Evolutionary conservation across 2,113 vertebrate genomes (phyloP).

Genomic region (Cyrtonyx montezumae): DNA sequence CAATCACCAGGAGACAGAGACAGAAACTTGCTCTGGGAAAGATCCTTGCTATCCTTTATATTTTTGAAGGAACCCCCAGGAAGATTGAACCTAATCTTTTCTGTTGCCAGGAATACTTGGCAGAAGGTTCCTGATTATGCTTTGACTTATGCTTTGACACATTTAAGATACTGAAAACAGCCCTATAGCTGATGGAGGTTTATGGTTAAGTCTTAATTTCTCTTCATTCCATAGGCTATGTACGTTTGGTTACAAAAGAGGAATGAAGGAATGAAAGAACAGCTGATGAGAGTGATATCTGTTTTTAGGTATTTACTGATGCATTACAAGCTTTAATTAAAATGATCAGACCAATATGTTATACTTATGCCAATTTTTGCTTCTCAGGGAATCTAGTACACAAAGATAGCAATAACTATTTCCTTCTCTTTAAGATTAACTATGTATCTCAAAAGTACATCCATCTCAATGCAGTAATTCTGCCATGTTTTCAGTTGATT

Average conservation of each 20-base stretch:
- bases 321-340: conserved; percentile 75
- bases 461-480: background rate
- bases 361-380: conserved; percentile 61
- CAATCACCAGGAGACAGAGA: background rate
- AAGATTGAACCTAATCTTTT: background rate
- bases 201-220: background rate
- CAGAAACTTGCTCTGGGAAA: background rate
- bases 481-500: background rate
- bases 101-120: background rate
- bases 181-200: background rate
- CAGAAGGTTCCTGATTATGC: background rate
- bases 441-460: conserved; percentile 3
- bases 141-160: background rate
- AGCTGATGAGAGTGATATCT: conserved; percentile 19
- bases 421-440: conserved; percentile 49
- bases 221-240: background rate
- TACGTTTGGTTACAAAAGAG: background rate
- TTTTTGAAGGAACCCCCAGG: background rate
- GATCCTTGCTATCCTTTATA: background rate
- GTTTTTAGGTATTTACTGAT: conserved; percentile 35
- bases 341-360: conserved; percentile 49
- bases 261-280: background rate
- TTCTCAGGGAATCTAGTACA: conserved; percentile 56
- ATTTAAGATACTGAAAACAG: background rate
- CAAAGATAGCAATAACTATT: conserved; percentile 51